Base-by-base conservation (phyloP, 2,797 vertebrate genomes). In the Erethizon dorsatum region DNA sequence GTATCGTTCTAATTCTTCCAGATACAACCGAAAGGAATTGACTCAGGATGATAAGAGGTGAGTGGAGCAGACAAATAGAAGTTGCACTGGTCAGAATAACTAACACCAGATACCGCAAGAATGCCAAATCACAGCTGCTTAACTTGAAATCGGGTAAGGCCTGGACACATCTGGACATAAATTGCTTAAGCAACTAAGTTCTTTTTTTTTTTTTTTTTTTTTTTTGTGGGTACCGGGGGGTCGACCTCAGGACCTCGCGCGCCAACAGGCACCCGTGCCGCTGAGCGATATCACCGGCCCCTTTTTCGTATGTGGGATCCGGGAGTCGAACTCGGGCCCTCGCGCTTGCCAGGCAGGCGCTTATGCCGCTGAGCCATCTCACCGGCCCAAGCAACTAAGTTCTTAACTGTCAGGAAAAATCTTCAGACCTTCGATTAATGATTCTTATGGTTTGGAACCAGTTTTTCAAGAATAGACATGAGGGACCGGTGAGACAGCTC, bases 1-100 rank as follows among this genome's bases (percentile, higher is more conserved):
- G 1, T 86, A 56, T 69, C 13, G 28, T 14, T 50, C 6, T 31
- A 15, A 50, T 3, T 50, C 73, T 47, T 73, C 47, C 24, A 50
- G 73, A 50, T 65, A 71, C 6, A 94, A 83, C 18, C 13, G 63
- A 96, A 93, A 85, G 28, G 73, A 90, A 75, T 5, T n/a, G 52
- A 54, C 6, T 69, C 37, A 71, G 52, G 0, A 13, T 54, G 54
- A 79, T 2, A 78, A 45, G 15, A 82, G 90, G 31, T 71, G 8
- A 71, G 45, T 45, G 13, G 24, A 52, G 33, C 57, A 57, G 8
- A 83, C 88, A 86, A 87, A 82, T 5, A 77, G 2, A 47, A 18
- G 0, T 71, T 88, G 31, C 22, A 61, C 37, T 80, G 4, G 7
- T 94, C 84, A 37, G 33, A 41, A 7, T 92, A 88, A 83, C 47